Percentiles rank a stretch among this genome's conserved stretches.
Evolutionary conservation across 2,888 invertebrate genomes (phyloP).

Genomic region (Acronicta aceris): DNA sequence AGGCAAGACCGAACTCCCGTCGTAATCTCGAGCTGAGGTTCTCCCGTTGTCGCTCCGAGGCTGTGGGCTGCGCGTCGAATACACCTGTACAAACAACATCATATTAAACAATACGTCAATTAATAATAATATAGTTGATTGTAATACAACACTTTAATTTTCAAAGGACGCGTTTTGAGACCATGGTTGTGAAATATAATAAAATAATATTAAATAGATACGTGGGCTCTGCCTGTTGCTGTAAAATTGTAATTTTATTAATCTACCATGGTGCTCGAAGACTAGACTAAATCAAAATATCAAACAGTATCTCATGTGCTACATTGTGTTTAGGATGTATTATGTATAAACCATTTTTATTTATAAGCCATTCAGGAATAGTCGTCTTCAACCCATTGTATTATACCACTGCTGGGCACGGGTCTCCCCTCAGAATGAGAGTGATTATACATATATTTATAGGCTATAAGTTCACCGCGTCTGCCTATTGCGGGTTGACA

Average conservation of each 20-base stretch:
- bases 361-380: no score
- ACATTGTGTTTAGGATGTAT: not conserved
- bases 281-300: no score
- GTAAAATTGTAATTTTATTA: no score
- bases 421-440: no score
- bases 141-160: slow-evolving; percentile 4
- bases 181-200: not conserved
- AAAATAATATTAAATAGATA: not conserved
- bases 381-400: no score
- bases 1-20: slow-evolving; percentile 93
- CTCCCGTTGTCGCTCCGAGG: slow-evolving; percentile 95
- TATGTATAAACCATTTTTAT: not conserved
- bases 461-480: no score
- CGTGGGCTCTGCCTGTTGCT: not conserved
- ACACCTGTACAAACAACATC: slow-evolving; percentile 85
- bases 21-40: slow-evolving; percentile 95
- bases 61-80: slow-evolving; percentile 95
- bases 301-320: no score
- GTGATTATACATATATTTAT: no score
- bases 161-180: slow-evolving; percentile 4
- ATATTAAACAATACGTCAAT: slow-evolving; percentile 20
- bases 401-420: no score
- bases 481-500: no score
- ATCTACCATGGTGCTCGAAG: no score
- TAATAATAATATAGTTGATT: slow-evolving; percentile 5